Base-by-base conservation (phyloP, 1,140 invertebrate species). In the Capitella teleta region DNA sequence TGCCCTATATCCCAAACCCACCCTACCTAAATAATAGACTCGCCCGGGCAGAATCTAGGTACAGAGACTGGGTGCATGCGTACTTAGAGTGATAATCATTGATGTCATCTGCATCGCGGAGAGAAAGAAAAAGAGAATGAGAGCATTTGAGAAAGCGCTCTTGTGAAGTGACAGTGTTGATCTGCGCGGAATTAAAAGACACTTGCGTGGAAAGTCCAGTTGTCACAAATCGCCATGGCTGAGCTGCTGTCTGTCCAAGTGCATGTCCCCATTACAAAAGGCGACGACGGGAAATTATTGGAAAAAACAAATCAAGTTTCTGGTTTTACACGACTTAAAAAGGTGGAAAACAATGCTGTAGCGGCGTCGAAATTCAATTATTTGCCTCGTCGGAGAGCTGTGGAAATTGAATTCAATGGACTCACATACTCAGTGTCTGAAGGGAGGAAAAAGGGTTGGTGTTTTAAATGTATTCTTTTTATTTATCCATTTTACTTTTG, bases 391-490 rank as follows among this genome's bases (percentile, higher is more conserved):
- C 77, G 85, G 38, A 85, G 85, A 25, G 84, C 86, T 38, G 85
- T 91, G 28, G 85, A 90, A 66, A 86, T 92, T 52, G 82, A 87
- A 72, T 92, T 90, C 72, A 79, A 77, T 44, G 80, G 89, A 62
- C 76, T 91, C 28, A 82, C 83, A 8, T 91, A 89, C 70, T 85
- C 84, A 19, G 85, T 91, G 12, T 82, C 84, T 44, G 85, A 87
- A 58, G 85, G 85, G 19, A 78, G 83, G 55, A 79, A 80, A 63
- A 79, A 82, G 68, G 84, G 84, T 79, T 56, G n/a, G n/a, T n/a
- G n/a, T n/a, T n/a, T n/a, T n/a, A n/a, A n/a, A n/a, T n/a, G n/a
- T n/a, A n/a, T n/a, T n/a, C n/a, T n/a, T n/a, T 57, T 32, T 32
- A 32, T 32, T 8, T 10, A 32, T 32, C 30, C 8, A n/a, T 32